Evolutionary conservation across 1,140 invertebrate species (phyloP).

Genomic region (Chironomus tepperi): DNA sequence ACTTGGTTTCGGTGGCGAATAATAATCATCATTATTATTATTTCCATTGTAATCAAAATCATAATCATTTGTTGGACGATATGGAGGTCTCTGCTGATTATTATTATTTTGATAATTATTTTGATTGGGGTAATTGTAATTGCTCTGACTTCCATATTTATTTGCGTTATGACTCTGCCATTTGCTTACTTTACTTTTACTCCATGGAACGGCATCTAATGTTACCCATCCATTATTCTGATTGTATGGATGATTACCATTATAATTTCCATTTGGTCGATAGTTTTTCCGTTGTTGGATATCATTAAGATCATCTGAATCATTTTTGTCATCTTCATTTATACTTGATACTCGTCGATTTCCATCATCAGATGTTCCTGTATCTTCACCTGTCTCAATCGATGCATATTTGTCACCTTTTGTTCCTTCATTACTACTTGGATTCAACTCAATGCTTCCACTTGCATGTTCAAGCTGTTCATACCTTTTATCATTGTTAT

Average conservation of each 20-base stretch:
- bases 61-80: constrained; percentile 37
- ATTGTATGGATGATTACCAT: constrained; percentile 45
- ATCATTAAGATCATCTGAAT: constrained; percentile 36
- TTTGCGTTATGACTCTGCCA: constrained; percentile 45
- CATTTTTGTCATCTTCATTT: constrained; percentile 33
- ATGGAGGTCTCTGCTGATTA: constrained; percentile 25
- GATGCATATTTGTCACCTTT: constrained; percentile 41
- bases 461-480: not conserved
- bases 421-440: constrained; percentile 38
- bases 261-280: not conserved
- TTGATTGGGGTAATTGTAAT: not conserved
- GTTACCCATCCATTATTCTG: constrained; percentile 67
- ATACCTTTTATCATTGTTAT: too few relatives aligned
- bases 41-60: constrained; percentile 38
- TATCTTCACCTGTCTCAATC: constrained; percentile 41
- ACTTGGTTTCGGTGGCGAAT: not conserved
- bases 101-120: constrained; percentile 31
- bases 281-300: constrained; percentile 29
- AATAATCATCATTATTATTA: constrained; percentile 31
- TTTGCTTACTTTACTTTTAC: constrained; percentile 67
- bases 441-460: not conserved
- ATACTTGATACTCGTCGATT: constrained; percentile 36
- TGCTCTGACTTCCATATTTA: not conserved
- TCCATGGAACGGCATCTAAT: constrained; percentile 67
- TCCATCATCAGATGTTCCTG: constrained; percentile 40